Conservation (phyloP, 1,140 invertebrate genomes). For the Linepithema humile region DNA sequence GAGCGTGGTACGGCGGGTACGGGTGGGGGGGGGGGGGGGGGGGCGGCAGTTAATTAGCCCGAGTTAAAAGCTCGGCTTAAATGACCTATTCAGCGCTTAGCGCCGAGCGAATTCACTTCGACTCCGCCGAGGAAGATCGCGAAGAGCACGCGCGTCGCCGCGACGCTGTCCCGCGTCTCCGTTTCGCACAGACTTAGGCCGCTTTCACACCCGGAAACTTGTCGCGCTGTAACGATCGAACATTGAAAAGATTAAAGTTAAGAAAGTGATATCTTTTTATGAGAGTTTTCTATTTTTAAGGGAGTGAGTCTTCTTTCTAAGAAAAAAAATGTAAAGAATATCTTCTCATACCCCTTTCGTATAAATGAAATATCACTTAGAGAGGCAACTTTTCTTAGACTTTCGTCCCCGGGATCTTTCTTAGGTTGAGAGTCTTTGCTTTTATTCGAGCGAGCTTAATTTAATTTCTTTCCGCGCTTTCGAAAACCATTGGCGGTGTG, state of each 20-base stretch:
- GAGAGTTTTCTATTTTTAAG: not conserved
- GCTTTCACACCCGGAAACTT: not conserved
- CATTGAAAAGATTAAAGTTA: not conserved
- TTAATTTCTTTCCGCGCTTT: conserved; percentile 13
- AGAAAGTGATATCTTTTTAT: not conserved
- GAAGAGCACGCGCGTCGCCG: not conserved
- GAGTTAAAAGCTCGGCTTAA: conserved; percentile 74
- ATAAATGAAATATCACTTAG: not conserved
- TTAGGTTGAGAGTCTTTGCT: not conserved
- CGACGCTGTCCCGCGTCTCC: not conserved
- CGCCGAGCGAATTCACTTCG: conserved; percentile 55
- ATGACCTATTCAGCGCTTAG: conserved; percentile 72
- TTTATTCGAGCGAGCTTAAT: not conserved
- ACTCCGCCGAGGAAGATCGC: conserved; percentile 10
- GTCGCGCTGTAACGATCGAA: not conserved
- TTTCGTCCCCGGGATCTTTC: not conserved
- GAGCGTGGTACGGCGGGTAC: not conserved
- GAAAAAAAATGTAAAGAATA: not conserved
- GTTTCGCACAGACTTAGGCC: not conserved
- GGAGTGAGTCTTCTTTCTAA: no score
- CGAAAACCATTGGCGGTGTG: not conserved
- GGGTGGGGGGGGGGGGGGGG: conserved; percentile 7
- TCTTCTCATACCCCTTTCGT: not conserved
- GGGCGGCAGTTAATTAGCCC: conserved; percentile 70
- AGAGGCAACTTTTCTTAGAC: not conserved